phyloP scores from a whole-genome alignment of 2,113 vertebrate genomes.

The Pyrgilauda ruficollis region DNA sequence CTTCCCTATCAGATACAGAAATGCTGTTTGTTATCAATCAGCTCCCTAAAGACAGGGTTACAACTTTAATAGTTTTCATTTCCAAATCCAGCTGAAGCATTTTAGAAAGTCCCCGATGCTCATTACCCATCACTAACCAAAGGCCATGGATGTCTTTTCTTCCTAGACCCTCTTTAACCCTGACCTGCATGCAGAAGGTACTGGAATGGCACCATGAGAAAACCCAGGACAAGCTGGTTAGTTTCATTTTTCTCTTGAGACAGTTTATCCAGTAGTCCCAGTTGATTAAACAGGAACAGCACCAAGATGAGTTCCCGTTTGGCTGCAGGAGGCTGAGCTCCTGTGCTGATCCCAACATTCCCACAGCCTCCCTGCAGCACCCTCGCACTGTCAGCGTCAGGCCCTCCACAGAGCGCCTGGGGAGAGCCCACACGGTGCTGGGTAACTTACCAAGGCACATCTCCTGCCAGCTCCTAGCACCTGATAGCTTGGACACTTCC shows the following conservation, averaged over 20 bases:
- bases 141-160: slow-evolving; percentile 36
- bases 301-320: accelerated
- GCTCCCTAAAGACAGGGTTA: slow-evolving; percentile 44
- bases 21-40: slow-evolving; percentile 5
- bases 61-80: slow-evolving; percentile 48
- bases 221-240: background rate
- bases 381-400: background rate
- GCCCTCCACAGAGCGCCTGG: background rate
- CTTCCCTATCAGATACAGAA: slow-evolving; percentile 34
- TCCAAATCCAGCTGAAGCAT: slow-evolving; percentile 61
- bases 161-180: slow-evolving; percentile 32
- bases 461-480: background rate
- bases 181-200: background rate
- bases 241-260: background rate
- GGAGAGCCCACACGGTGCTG: background rate
- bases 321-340: background rate
- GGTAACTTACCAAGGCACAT: background rate
- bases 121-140: slow-evolving; percentile 55
- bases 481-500: background rate
- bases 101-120: slow-evolving; percentile 28
- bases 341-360: background rate
- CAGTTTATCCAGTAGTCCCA: background rate
- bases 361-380: background rate
- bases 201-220: background rate
- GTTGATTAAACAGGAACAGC: background rate